A percentile compares a stretch with the other conserved stretches of the same genome.
phyloP scores from a whole-genome alignment of 1,140 invertebrate species.

The Calliphora vicina region DNA sequence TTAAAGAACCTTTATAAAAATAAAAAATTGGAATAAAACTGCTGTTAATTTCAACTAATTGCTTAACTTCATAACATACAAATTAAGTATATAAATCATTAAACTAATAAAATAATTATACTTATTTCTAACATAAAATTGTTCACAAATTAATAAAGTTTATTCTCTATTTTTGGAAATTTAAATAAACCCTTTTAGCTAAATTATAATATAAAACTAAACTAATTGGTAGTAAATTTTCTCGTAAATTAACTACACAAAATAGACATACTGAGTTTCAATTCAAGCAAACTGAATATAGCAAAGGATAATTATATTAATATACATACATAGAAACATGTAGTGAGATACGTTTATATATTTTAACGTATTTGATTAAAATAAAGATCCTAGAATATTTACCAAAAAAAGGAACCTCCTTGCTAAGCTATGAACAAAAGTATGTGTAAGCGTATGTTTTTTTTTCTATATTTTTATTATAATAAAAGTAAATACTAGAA shows the following conservation, averaged over 20 bases:
- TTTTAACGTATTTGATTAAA: neutral
- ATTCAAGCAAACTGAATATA: neutral
- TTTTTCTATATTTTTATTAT: neutral
- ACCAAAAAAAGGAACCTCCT: neutral
- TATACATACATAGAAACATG: neutral
- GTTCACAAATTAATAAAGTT: neutral
- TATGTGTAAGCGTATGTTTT: neutral
- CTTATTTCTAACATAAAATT: neutral
- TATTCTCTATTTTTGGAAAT: neutral
- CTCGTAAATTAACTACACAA: conserved; percentile 2
- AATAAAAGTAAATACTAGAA: neutral
- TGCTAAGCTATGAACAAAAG: neutral
- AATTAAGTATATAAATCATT: neutral
- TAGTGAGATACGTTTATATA: neutral
- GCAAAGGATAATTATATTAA: neutral
- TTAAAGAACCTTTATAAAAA: too few species aligned
- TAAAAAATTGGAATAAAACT: too few species aligned
- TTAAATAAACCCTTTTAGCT: neutral
- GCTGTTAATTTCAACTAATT: too few species aligned
- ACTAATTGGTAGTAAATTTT: conserved; percentile 15
- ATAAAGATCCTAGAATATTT: neutral
- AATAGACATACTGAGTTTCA: neutral
- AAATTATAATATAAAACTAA: neutral
- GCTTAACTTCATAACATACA: neutral
- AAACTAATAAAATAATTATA: neutral